These are phyloP conservation scores for Minunthozetes semirufus DNA, from an alignment of 2,888 invertebrate species.

Conservation along the genomic window DNA sequence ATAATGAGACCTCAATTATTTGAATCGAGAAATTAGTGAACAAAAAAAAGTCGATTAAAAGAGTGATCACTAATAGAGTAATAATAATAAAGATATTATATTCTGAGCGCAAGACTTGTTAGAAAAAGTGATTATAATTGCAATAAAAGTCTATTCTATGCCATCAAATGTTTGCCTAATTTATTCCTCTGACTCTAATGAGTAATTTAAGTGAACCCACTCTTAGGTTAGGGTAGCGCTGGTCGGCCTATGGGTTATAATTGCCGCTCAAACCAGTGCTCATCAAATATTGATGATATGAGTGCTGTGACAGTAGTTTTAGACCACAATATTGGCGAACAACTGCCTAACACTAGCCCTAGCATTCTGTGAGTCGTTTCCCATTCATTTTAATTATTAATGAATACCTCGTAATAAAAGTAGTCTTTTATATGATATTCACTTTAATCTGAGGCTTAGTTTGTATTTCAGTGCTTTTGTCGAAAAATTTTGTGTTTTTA, in stretches of 20 bases:
- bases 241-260: background rate
- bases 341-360: background rate
- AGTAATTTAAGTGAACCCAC: constrained; percentile 9
- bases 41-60: constrained; percentile 12
- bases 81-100: constrained; percentile 24
- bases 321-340: background rate
- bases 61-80: background rate
- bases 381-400: constrained; percentile 20
- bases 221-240: background rate
- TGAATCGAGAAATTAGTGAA: background rate
- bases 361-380: background rate
- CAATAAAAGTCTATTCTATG: constrained; percentile 12
- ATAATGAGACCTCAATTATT: no score
- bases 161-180: constrained; percentile 20
- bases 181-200: constrained; percentile 11
- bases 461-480: constrained; percentile 4
- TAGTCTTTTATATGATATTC: background rate
- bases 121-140: constrained; percentile 16
- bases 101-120: constrained; percentile 3
- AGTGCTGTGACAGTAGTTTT: constrained; percentile 13
- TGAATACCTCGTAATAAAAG: background rate
- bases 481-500: background rate
- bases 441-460: constrained; percentile 16
- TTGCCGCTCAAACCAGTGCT: constrained; percentile 21
- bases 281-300: constrained; percentile 29